A percentile compares a stretch with the other conserved stretches of the same genome.
Evolutionary conservation across 2,797 vertebrate species (phyloP).

Genomic region (Phalanger gymnotis): DNA sequence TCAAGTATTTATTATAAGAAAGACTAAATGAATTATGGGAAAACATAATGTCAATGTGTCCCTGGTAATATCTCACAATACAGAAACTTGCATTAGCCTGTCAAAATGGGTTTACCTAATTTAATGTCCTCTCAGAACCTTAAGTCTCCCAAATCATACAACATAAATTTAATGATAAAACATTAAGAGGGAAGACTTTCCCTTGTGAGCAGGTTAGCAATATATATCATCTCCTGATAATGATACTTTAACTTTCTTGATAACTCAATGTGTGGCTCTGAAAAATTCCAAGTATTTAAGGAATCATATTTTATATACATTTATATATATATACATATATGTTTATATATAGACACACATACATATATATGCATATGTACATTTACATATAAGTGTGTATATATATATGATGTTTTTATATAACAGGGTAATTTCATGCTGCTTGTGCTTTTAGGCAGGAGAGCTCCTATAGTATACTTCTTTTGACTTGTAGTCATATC

Average conservation of each 20-base stretch:
- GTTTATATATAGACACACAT: too few species aligned
- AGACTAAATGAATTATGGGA: slow-evolving; percentile 52
- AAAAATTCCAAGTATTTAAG: neutral
- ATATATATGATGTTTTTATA: neutral
- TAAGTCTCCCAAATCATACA: slow-evolving; percentile 53
- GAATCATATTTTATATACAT: neutral
- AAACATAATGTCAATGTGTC: slow-evolving; percentile 64
- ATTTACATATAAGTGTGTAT: too few species aligned
- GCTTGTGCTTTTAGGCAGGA: neutral
- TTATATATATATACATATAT: too few species aligned
- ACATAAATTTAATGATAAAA: slow-evolving; percentile 67
- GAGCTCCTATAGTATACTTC: neutral
- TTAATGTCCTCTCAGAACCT: slow-evolving; percentile 60
- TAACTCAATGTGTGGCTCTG: slow-evolving; percentile 26
- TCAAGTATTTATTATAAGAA: slow-evolving; percentile 50
- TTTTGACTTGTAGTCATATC: neutral
- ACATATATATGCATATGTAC: too few species aligned
- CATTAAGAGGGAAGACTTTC: slow-evolving; percentile 6
- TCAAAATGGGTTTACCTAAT: slow-evolving; percentile 68
- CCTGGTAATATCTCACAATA: slow-evolving; percentile 26
- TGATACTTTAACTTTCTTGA: neutral
- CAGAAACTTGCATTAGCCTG: slow-evolving; percentile 72
- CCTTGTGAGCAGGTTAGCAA: slow-evolving; percentile 37
- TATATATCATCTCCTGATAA: slow-evolving; percentile 39
- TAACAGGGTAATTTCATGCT: neutral